These are phyloP conservation scores for Laspeyria flexula DNA, from an alignment of 2,888 invertebrate species.

Conservation along the genomic window DNA sequence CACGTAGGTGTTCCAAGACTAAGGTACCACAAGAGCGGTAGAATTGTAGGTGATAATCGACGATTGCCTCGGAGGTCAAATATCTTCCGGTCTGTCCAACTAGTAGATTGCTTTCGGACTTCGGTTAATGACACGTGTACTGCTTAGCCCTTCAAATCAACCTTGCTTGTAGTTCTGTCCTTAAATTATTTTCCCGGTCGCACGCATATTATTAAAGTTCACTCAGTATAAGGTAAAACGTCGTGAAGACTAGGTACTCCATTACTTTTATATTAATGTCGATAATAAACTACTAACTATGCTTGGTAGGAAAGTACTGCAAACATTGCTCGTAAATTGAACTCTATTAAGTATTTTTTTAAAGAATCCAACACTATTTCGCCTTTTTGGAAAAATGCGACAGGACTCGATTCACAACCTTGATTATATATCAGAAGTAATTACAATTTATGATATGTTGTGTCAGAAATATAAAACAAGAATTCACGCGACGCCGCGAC, in stretches of 20 bases:
- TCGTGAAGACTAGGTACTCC: not conserved
- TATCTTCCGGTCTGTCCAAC: conserved; percentile 56
- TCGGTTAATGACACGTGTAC: conserved; percentile 42
- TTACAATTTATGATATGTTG: no score
- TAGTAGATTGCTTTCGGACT: conserved; percentile 36
- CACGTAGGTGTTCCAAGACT: conserved; percentile 17
- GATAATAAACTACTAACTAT: no score
- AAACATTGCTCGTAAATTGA: no score
- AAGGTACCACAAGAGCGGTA: conserved; percentile 23
- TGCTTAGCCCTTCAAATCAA: conserved; percentile 38
- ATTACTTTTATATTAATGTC: no score
- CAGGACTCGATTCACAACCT: no score
- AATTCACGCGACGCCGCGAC: no score
- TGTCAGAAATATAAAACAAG: no score
- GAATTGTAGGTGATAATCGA: conserved; percentile 50
- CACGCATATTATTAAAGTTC: conserved; percentile 5
- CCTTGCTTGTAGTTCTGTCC: conserved; percentile 32
- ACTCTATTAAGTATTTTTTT: no score
- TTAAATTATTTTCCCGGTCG: conserved; percentile 17
- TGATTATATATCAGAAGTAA: no score
- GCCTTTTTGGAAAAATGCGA: no score
- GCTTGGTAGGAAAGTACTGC: no score
- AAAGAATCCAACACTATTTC: no score
- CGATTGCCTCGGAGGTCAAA: conserved; percentile 55
- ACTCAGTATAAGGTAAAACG: not conserved